Evolutionary conservation across 2,113 vertebrate species (phyloP).

Genomic region (Anthoscopus minutus): DNA sequence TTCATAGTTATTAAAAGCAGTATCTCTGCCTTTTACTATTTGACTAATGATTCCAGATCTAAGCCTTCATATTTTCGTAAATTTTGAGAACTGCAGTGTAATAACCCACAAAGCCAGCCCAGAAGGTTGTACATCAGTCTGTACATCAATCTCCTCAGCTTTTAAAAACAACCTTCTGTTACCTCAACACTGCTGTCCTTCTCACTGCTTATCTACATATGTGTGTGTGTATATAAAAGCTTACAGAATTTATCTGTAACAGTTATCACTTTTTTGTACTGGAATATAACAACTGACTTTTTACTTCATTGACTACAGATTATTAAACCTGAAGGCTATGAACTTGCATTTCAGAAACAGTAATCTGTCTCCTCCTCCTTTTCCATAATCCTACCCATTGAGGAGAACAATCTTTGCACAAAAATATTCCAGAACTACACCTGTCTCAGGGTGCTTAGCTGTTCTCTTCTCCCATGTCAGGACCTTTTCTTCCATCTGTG

Average conservation of each 20-base stretch:
- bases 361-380: neutral
- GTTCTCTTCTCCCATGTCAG: neutral
- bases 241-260: neutral
- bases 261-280: neutral
- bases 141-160: neutral
- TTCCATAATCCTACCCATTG: neutral
- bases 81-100: neutral
- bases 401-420: neutral
- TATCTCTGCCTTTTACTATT: neutral
- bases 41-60: neutral
- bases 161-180: neutral
- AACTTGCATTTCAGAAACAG: neutral
- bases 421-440: neutral
- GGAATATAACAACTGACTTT: neutral
- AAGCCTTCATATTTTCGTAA: neutral
- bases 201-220: neutral
- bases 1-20: neutral
- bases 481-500: neutral
- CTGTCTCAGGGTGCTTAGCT: neutral
- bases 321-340: neutral
- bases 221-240: neutral
- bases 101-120: neutral
- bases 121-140: neutral
- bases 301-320: neutral
- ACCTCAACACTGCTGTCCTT: neutral